Conservation (phyloP, 2,113 vertebrate genomes). For the Centropus unirufus region DNA sequence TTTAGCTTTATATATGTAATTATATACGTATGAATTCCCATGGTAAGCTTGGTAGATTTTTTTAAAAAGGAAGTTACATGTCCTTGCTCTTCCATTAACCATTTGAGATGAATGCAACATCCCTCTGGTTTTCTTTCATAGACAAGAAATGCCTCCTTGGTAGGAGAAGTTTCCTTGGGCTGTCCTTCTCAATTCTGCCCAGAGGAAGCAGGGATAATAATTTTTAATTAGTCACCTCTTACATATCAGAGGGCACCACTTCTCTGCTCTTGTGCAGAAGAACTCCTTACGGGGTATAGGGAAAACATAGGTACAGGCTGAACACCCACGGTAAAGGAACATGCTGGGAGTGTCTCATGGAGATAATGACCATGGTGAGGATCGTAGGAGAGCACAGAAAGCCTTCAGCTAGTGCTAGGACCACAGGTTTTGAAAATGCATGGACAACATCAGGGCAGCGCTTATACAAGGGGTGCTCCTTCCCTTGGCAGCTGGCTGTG, state of each 20-base stretch:
- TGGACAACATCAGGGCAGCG: rapidly evolving
- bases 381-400: not conserved
- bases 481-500: not conserved
- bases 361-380: not conserved
- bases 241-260: not conserved
- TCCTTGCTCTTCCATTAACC: not conserved
- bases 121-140: not conserved
- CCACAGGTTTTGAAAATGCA: not conserved
- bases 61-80: not conserved
- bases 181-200: not conserved
- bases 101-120: not conserved
- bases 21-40: not conserved
- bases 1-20: not conserved
- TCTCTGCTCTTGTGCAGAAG: not conserved
- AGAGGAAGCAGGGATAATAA: not conserved
- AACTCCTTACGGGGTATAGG: not conserved
- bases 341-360: not conserved
- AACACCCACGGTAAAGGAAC: not conserved
- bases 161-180: not conserved
- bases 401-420: not conserved
- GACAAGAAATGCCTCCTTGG: not conserved
- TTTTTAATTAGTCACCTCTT: not conserved
- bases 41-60: not conserved
- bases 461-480: not conserved
- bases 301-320: not conserved